Evolutionary conservation across 2,888 invertebrate genomes (phyloP).

Genomic region (Apantesis nais): DNA sequence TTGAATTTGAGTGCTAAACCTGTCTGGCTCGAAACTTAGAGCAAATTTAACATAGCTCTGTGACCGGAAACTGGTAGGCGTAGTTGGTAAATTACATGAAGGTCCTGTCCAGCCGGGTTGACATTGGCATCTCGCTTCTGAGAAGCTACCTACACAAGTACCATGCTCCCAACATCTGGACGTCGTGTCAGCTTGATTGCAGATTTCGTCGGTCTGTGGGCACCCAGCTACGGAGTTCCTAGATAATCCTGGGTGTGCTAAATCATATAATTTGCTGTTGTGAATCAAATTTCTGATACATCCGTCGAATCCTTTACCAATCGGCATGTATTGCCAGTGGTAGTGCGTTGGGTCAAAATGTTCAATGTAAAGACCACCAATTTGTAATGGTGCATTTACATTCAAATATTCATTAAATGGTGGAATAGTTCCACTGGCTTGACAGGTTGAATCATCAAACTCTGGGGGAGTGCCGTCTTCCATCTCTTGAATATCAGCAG

Average conservation of each 20-base stretch:
- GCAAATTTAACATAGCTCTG: slow-evolving; percentile 99
- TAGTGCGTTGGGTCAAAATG: slow-evolving; percentile 95
- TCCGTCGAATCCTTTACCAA: slow-evolving; percentile 96
- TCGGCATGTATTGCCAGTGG: slow-evolving; percentile 96
- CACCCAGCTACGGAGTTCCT: slow-evolving; percentile 96
- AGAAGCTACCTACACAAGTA: slow-evolving; percentile 96
- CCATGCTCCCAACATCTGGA: slow-evolving; percentile 96
- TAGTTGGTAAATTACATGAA: slow-evolving; percentile 93
- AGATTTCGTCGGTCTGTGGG: slow-evolving; percentile 96
- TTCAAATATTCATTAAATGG: slow-evolving; percentile 98
- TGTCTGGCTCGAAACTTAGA: slow-evolving; percentile 96
- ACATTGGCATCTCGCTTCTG: slow-evolving; percentile 96
- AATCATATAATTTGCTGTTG: slow-evolving; percentile 97
- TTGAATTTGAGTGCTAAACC: slow-evolving; percentile 96
- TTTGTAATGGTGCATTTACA: slow-evolving; percentile 97
- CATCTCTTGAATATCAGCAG: slow-evolving; percentile 94
- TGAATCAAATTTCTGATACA: slow-evolving; percentile 98
- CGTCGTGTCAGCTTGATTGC: slow-evolving; percentile 94
- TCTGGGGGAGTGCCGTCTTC: slow-evolving; percentile 96
- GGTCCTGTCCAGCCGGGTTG: slow-evolving; percentile 98
- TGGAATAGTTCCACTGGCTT: slow-evolving; percentile 95
- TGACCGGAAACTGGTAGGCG: slow-evolving; percentile 96
- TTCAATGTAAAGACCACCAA: slow-evolving; percentile 96
- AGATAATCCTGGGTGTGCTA: slow-evolving; percentile 96
- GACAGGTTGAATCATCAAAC: slow-evolving; percentile 95